A percentile compares a stretch with the other conserved stretches of the same genome.
Conservation (phyloP, 2,113 vertebrate genomes). For the Argyrosomus japonicus region DNA sequence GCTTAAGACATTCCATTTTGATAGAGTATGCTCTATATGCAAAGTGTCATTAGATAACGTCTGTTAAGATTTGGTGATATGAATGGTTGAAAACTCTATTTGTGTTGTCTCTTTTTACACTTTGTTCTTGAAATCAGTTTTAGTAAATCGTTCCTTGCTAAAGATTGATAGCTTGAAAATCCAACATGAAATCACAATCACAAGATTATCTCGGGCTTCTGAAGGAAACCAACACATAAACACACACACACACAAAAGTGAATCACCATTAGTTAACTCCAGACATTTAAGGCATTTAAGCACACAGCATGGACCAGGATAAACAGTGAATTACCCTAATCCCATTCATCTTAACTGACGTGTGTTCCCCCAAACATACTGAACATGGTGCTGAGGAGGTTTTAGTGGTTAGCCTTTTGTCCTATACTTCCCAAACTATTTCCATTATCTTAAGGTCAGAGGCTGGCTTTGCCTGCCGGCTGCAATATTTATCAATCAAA, state of each 20-base stretch:
- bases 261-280: slow-evolving; percentile 10
- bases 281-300: slow-evolving; percentile 9
- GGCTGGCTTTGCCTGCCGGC: slow-evolving; percentile 65
- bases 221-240: neutral
- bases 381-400: slow-evolving; percentile 23
- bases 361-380: slow-evolving; percentile 17
- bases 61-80: too few relatives aligned
- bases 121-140: neutral
- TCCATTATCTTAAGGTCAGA: slow-evolving; percentile 79
- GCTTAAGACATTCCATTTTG: too few relatives aligned
- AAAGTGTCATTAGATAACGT: too few relatives aligned
- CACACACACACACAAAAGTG: neutral
- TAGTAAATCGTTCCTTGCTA: neutral
- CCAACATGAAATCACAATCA: neutral
- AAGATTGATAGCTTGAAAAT: neutral
- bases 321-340: slow-evolving; percentile 37
- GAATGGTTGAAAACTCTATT: too few relatives aligned
- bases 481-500: slow-evolving; percentile 84
- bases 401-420: slow-evolving; percentile 59
- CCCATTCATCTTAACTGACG: slow-evolving; percentile 56
- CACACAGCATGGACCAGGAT: neutral
- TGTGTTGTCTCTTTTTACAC: neutral
- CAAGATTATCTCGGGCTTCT: neutral
- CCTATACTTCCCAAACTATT: slow-evolving; percentile 75
- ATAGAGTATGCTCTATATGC: too few relatives aligned